Evolutionary conservation across 2,888 invertebrate genomes (phyloP).

Genomic region (Tetranychus truncatus): DNA sequence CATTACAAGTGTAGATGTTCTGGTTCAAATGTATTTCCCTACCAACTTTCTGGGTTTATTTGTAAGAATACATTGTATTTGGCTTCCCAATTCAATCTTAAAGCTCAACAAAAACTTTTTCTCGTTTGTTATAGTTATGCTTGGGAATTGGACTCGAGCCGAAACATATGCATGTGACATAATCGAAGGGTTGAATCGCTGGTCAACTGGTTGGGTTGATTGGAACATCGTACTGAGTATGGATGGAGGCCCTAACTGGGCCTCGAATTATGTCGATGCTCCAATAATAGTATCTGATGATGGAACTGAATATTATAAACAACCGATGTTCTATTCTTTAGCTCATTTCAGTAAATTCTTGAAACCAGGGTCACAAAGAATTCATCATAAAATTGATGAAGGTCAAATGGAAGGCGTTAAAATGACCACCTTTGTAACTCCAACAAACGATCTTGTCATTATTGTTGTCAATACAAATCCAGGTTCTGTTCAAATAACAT

Average conservation of each 20-base stretch:
- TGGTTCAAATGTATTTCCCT: not conserved
- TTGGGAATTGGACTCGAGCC: conserved; percentile 45
- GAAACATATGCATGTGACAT: conserved; percentile 40
- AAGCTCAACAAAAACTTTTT: too few species aligned
- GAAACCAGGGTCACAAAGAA: conserved; percentile 26
- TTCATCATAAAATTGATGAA: not conserved
- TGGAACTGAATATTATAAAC: conserved; percentile 38
- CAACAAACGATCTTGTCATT: not conserved
- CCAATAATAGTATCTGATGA: conserved; percentile 37
- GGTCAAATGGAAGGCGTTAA: not conserved
- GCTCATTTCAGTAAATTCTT: conserved; percentile 38
- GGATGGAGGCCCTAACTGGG: conserved; percentile 40
- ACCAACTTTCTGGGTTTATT: conserved; percentile 9
- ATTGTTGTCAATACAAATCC: conserved; percentile 2
- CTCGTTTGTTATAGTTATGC: not conserved
- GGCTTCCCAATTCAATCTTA: not conserved
- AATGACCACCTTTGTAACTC: not conserved
- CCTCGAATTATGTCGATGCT: conserved; percentile 38
- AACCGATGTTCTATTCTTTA: conserved; percentile 41
- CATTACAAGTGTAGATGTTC: too few species aligned
- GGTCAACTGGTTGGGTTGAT: conserved; percentile 40
- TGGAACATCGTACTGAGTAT: conserved; percentile 40
- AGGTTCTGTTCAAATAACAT: not conserved
- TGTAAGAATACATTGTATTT: conserved; percentile 36
- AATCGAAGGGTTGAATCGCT: conserved; percentile 36